phyloP scores from a whole-genome alignment of 1,140 invertebrate species.

The Drosophila ficusphila region DNA sequence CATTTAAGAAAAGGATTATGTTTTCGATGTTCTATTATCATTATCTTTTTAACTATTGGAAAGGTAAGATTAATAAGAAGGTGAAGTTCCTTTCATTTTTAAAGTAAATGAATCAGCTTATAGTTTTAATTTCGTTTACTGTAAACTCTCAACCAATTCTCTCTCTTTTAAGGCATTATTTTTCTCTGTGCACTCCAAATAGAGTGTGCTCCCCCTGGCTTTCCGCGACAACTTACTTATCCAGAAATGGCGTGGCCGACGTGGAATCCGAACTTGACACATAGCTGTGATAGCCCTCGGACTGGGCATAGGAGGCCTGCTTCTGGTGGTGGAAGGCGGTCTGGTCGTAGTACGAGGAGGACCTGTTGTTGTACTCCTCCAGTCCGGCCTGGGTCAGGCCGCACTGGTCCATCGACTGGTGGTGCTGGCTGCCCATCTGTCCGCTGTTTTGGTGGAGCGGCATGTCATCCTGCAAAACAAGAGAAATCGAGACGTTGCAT shows the following conservation, averaged over 20 bases:
- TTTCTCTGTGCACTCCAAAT: background rate
- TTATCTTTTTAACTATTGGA: no score
- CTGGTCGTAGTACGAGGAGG: constrained; percentile 84
- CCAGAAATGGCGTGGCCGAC: constrained; percentile 91
- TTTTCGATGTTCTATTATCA: no score
- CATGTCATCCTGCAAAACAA: constrained; percentile 63
- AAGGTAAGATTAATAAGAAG: no score
- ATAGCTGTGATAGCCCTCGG: constrained; percentile 92
- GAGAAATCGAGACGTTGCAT: constrained; percentile 49
- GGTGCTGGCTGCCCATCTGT: constrained; percentile 44
- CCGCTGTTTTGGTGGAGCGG: constrained; percentile 39
- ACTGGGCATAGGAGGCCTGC: constrained; percentile 91
- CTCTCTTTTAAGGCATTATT: no score
- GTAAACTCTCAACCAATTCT: no score
- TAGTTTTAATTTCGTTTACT: no score
- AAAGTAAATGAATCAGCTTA: no score
- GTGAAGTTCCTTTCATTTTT: no score
- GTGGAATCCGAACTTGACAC: constrained; percentile 92
- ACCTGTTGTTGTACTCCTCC: constrained; percentile 88
- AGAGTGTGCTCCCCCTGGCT: background rate
- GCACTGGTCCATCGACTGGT: constrained; percentile 70
- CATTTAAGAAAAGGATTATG: no score
- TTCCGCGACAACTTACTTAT: constrained; percentile 85
- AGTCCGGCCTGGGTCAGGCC: constrained; percentile 87
- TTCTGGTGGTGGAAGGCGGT: constrained; percentile 88